These are phyloP conservation scores for Diceros bicornis DNA, from an alignment of 2,797 vertebrate genomes.

Conservation along the genomic window DNA sequence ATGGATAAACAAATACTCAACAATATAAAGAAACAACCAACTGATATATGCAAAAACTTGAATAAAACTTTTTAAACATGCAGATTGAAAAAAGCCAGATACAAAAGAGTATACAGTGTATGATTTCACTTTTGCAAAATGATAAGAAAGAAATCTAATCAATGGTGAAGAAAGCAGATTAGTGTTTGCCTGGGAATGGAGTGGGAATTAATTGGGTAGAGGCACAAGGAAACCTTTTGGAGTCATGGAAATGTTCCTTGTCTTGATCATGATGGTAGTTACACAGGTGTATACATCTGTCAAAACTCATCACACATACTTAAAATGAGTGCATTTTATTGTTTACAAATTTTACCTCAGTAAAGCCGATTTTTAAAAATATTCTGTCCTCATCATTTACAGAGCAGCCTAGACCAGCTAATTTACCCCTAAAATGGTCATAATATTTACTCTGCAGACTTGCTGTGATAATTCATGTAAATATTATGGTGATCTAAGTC, in stretches of 20 bases:
- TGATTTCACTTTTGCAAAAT: background rate
- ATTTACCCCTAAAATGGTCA: background rate
- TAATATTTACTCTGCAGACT: background rate
- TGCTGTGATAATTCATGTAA: background rate
- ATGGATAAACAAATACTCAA: background rate
- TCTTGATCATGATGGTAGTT: background rate
- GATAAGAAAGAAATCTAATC: slow-evolving; percentile 37
- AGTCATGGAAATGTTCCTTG: background rate
- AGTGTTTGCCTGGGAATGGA: background rate
- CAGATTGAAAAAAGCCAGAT: background rate
- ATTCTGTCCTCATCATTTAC: background rate
- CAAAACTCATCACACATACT: background rate
- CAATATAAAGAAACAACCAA: background rate
- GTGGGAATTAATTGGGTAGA: background rate
- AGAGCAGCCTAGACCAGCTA: background rate
- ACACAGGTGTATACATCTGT: background rate
- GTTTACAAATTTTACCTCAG: background rate
- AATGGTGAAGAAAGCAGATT: background rate
- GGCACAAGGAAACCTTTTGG: background rate
- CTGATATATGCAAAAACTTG: background rate
- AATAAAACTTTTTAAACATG: background rate
- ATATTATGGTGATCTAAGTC: background rate
- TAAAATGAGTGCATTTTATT: background rate
- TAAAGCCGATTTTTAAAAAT: background rate
- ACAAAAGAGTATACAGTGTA: background rate